These are phyloP conservation scores for Lethenteron reissneri DNA, from an alignment of 2,113 vertebrate species.

Conservation along the genomic window DNA sequence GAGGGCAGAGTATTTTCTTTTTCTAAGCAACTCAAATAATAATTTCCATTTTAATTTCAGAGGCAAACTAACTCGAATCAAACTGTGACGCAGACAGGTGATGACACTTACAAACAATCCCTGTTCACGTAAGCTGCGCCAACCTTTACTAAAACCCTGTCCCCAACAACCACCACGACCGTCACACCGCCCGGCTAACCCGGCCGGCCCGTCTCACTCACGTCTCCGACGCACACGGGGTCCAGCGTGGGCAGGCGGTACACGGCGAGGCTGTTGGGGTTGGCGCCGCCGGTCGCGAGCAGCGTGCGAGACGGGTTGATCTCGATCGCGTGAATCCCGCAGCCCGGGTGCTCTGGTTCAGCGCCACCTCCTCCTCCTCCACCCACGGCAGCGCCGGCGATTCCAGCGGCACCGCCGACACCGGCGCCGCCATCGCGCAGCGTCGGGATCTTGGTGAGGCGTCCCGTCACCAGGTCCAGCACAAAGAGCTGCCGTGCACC, in stretches of 20 bases:
- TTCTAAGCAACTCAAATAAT: too few relatives aligned
- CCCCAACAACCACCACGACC: background rate
- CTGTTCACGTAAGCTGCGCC: too few relatives aligned
- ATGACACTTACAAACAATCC: too few relatives aligned
- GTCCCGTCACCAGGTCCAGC: slow-evolving; percentile 62
- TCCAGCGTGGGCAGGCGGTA: slow-evolving; percentile 83
- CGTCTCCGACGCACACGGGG: slow-evolving; percentile 90
- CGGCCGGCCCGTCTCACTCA: slow-evolving; percentile 28
- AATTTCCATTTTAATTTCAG: too few relatives aligned
- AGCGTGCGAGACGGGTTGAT: slow-evolving; percentile 69
- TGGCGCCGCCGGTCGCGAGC: slow-evolving; percentile 84
- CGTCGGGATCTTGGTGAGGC: slow-evolving; percentile 90
- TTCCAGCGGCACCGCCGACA: too few relatives aligned
- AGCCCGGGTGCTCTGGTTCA: slow-evolving; percentile 65
- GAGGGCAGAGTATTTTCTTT: too few relatives aligned
- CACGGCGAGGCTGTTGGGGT: slow-evolving; percentile 87
- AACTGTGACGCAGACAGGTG: too few relatives aligned
- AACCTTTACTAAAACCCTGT: background rate
- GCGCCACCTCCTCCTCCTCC: too few relatives aligned
- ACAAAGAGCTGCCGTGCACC: slow-evolving; percentile 53
- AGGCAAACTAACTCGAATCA: too few relatives aligned
- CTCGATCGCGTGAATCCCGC: slow-evolving; percentile 91
- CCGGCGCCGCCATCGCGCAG: slow-evolving; percentile 41
- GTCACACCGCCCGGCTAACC: background rate
- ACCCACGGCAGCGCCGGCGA: too few relatives aligned